A percentile compares a stretch with the other conserved stretches of the same genome.
These are phyloP conservation scores for Arremon aurantiirostris DNA, from an alignment of 2,797 vertebrate species.

Conservation along the genomic window DNA sequence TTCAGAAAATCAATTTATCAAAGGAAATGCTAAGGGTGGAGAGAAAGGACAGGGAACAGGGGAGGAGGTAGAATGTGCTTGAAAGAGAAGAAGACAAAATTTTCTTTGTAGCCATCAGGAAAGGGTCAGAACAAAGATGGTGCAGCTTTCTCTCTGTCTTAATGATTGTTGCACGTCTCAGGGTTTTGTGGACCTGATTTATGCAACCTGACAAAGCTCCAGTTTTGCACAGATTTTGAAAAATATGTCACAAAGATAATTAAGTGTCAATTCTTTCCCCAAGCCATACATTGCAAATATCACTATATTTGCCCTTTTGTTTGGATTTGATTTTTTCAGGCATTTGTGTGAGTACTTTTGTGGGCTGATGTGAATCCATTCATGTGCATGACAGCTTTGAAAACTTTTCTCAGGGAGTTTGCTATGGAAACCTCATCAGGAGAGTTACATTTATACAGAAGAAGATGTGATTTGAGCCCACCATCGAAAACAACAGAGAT, in stretches of 20 bases:
- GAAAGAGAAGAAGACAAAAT: neutral
- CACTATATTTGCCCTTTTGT: neutral
- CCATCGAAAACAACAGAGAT: accelerated
- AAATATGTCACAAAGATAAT: neutral
- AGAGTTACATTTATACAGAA: neutral
- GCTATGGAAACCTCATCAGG: neutral
- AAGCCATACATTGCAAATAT: neutral
- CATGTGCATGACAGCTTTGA: neutral
- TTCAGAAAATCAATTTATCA: neutral
- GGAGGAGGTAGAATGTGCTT: neutral
- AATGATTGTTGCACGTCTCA: neutral
- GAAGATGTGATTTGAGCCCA: accelerated
- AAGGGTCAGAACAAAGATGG: neutral
- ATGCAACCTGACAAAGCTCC: neutral
- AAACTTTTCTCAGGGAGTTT: neutral
- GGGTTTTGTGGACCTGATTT: neutral
- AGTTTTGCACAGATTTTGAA: neutral
- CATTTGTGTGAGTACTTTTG: neutral
- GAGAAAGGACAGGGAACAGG: neutral
- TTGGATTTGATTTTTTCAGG: neutral
- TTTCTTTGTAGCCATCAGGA: neutral
- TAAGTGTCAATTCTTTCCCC: neutral
- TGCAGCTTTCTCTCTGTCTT: neutral
- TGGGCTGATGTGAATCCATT: neutral
- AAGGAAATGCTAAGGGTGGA: neutral